Evolutionary conservation across 1,140 invertebrate genomes (phyloP).

Genomic region (Halesus radiatus): DNA sequence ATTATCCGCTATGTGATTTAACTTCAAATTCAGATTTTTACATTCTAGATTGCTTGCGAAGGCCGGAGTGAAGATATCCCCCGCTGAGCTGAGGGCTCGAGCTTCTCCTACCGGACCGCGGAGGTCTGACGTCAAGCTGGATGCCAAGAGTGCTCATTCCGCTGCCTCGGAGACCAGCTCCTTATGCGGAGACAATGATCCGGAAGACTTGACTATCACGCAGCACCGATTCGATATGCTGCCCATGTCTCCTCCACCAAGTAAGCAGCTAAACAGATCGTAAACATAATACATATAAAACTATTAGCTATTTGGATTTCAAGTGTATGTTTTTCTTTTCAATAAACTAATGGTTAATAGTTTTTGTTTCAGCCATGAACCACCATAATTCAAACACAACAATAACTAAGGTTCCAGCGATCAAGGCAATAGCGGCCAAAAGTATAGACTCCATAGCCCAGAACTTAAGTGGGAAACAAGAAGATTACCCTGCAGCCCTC

Average conservation of each 20-base stretch:
- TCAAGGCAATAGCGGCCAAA: constrained; percentile 75
- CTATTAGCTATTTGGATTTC: too few species aligned
- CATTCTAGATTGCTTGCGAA: constrained; percentile 81
- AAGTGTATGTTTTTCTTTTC: not conserved
- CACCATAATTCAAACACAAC: constrained; percentile 72
- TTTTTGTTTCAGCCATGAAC: constrained; percentile 68
- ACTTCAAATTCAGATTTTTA: constrained; percentile 12
- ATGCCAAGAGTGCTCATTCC: constrained; percentile 73
- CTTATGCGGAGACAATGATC: constrained; percentile 82
- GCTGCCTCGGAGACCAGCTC: constrained; percentile 80
- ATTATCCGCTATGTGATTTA: constrained; percentile 3
- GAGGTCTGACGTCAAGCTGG: constrained; percentile 82
- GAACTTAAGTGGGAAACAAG: constrained; percentile 61
- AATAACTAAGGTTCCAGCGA: constrained; percentile 71
- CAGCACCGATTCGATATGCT: constrained; percentile 65
- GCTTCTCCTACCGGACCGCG: constrained; percentile 87
- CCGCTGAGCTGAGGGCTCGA: constrained; percentile 83
- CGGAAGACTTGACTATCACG: constrained; percentile 82
- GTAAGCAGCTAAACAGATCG: constrained; percentile 59
- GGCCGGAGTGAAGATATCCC: constrained; percentile 88
- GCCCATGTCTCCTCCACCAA: constrained; percentile 68
- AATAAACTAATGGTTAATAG: constrained; percentile 35
- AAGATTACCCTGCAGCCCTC: constrained; percentile 70
- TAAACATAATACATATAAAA: not conserved
- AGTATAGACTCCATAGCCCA: constrained; percentile 71